Evolutionary conservation across 2,888 invertebrate genomes (phyloP).

Genomic region (Oxystoma pomonae): DNA sequence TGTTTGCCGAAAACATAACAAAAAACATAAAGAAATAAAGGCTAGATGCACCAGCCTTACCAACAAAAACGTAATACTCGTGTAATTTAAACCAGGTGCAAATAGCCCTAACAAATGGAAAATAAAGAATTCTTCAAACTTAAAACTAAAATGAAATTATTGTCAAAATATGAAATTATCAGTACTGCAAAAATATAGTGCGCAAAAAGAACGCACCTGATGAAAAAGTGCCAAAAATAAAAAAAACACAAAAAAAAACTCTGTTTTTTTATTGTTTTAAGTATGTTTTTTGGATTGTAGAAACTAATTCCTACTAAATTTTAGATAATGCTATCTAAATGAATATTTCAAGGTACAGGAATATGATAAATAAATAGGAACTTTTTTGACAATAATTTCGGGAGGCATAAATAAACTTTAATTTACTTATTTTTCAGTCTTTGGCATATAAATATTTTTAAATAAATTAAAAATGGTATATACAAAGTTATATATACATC

Average conservation of each 20-base stretch:
- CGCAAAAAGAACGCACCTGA: background rate
- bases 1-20: background rate
- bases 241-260: too few relatives aligned
- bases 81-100: background rate
- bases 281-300: too few relatives aligned
- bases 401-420: background rate
- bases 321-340: background rate
- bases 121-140: background rate
- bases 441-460: background rate
- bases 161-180: background rate
- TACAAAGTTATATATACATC: background rate
- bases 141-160: background rate
- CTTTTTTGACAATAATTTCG: constrained; percentile 22
- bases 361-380: constrained; percentile 18
- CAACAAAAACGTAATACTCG: background rate
- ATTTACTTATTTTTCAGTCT: background rate
- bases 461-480: background rate
- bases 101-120: background rate
- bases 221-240: too few relatives aligned
- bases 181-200: background rate
- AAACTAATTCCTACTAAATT: background rate
- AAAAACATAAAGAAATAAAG: background rate
- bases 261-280: too few relatives aligned
- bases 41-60: background rate
- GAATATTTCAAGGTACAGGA: background rate